phyloP scores from a whole-genome alignment of 2,888 invertebrate genomes.

The Neoitamus cyanurus region DNA sequence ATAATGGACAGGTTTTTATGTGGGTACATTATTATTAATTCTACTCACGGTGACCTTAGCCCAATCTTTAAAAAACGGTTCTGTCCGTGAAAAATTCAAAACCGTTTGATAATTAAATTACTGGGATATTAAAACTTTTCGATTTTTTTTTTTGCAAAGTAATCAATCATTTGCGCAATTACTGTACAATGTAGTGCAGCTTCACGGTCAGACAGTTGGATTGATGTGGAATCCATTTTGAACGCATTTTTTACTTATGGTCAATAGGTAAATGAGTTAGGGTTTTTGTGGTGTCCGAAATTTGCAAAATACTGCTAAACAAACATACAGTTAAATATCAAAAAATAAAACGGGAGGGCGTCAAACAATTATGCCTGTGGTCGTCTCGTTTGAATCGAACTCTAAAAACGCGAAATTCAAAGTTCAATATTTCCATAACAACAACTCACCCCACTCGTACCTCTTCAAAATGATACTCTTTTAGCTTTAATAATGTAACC shows the following conservation, averaged over 20 bases:
- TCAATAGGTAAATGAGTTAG: neutral
- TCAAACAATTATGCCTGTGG: too few relatives aligned
- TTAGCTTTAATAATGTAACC: neutral
- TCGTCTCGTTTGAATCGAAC: too few relatives aligned
- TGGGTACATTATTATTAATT: neutral
- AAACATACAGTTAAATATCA: neutral
- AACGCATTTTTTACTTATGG: neutral
- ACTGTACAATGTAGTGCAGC: neutral
- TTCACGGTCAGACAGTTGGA: neutral
- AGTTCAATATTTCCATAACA: neutral
- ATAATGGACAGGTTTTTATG: neutral
- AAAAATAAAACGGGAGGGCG: too few relatives aligned
- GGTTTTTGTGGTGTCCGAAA: neutral
- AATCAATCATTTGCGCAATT: neutral
- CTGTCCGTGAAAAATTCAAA: neutral
- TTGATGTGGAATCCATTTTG: neutral
- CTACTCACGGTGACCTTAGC: neutral
- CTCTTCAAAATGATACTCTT: too few relatives aligned
- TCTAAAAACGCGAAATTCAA: neutral
- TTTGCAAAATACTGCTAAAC: neutral
- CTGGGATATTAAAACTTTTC: neutral
- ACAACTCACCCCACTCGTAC: too few relatives aligned
- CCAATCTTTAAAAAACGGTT: neutral
- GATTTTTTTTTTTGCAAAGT: neutral
- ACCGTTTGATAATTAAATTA: neutral